Conservation (phyloP, 2,113 vertebrate species). For the Scytalopus superciliaris region DNA sequence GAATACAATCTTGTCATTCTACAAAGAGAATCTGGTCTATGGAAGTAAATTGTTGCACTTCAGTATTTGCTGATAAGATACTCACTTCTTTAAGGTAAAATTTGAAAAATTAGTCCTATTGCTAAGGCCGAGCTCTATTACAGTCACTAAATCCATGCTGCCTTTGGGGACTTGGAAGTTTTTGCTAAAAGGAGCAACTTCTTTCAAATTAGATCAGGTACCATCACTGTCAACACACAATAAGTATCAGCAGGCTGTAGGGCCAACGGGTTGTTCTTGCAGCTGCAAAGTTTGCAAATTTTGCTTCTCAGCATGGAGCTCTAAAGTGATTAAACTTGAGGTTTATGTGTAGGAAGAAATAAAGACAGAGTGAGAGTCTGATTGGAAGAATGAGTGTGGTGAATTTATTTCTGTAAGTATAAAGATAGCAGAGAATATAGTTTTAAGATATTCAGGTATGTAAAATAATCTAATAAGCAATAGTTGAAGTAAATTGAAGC, state of each 20-base stretch:
- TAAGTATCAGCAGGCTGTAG: background rate
- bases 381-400: background rate
- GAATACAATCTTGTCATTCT: background rate
- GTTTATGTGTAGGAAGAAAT: background rate
- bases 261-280: background rate
- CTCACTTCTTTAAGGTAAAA: background rate
- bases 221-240: background rate
- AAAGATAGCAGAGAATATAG: background rate
- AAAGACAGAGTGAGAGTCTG: background rate
- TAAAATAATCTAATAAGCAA: background rate
- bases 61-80: background rate
- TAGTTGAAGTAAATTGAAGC: background rate
- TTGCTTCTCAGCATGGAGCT: background rate
- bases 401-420: background rate
- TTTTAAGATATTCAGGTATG: background rate
- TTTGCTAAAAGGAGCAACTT: background rate
- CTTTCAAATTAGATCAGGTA: background rate
- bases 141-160: rapidly evolving
- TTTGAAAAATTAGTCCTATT: background rate
- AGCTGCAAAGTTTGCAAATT: background rate
- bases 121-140: background rate
- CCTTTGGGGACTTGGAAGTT: background rate
- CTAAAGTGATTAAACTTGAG: background rate
- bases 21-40: background rate
- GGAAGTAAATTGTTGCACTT: background rate